Evolutionary conservation across 2,888 invertebrate species (phyloP).

Genomic region (Agrilus biguttatus): DNA sequence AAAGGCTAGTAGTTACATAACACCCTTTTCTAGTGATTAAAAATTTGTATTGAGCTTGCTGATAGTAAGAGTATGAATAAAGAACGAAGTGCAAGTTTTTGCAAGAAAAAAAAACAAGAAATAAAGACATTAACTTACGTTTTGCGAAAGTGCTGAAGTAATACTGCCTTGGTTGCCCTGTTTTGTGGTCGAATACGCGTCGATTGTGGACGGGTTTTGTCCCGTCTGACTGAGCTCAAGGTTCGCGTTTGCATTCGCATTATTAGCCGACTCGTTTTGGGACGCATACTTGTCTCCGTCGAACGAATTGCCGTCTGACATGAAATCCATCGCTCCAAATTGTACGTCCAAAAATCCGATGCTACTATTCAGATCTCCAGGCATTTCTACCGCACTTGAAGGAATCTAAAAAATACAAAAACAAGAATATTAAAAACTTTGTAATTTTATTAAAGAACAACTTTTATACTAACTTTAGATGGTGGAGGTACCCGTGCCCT

Average conservation of each 20-base stretch:
- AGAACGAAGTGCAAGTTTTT: not conserved
- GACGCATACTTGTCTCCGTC: slow-evolving; percentile 35
- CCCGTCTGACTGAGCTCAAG: slow-evolving; percentile 32
- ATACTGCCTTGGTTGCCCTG: slow-evolving; percentile 29
- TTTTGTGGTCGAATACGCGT: slow-evolving; percentile 27
- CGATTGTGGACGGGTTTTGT: slow-evolving; percentile 35
- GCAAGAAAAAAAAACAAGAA: not conserved
- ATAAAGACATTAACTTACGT: slow-evolving; percentile 17
- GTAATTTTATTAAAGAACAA: not conserved
- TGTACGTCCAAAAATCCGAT: slow-evolving; percentile 79
- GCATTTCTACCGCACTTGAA: slow-evolving; percentile 91
- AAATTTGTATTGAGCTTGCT: no score
- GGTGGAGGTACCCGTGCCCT: slow-evolving; percentile 69
- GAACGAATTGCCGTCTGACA: slow-evolving; percentile 38
- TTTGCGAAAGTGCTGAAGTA: slow-evolving; percentile 29
- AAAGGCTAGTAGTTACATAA: no score
- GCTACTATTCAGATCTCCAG: slow-evolving; percentile 67
- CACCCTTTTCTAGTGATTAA: no score
- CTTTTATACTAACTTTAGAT: slow-evolving; percentile 46
- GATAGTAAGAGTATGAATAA: not conserved
- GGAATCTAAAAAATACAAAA: slow-evolving; percentile 66
- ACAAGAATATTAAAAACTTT: no score
- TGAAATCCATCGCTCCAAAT: slow-evolving; percentile 78
- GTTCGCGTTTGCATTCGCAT: slow-evolving; percentile 21
- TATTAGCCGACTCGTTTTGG: slow-evolving; percentile 22